Percentiles rank a stretch among this genome's conserved stretches.
These are phyloP conservation scores for Phaedon cochleariae DNA, from an alignment of 2,888 invertebrate species.

Conservation along the genomic window DNA sequence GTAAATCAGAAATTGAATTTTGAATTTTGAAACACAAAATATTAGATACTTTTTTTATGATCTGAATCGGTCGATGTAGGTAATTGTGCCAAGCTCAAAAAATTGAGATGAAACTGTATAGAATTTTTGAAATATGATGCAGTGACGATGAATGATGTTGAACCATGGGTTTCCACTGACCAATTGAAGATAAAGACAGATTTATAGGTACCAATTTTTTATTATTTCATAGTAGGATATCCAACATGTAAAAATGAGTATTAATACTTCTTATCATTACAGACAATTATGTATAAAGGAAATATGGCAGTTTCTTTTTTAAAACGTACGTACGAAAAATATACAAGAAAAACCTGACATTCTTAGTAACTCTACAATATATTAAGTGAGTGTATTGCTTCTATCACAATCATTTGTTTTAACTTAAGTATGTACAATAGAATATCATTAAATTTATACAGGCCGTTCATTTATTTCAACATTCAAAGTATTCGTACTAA, in stretches of 20 bases:
- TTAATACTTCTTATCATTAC: conserved; percentile 20
- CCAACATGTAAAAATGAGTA: conserved; percentile 2
- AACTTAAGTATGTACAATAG: conserved; percentile 35
- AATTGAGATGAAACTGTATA: no score
- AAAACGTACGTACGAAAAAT: conserved; percentile 34
- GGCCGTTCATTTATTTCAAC: conserved; percentile 11
- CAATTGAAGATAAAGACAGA: not conserved
- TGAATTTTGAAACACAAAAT: no score
- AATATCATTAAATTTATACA: conserved; percentile 26
- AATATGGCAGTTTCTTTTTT: conserved; percentile 38
- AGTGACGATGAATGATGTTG: no score
- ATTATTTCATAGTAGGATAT: not conserved
- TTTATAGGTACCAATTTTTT: not conserved
- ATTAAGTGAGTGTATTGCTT: conserved; percentile 34
- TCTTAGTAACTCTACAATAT: conserved; percentile 34
- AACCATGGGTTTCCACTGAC: no score
- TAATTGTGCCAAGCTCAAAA: no score
- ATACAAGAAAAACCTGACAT: conserved; percentile 35
- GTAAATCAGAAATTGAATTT: no score
- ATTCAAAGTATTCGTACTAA: not conserved
- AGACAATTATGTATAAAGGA: conserved; percentile 18
- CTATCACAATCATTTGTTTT: conserved; percentile 41
- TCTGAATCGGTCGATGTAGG: no score
- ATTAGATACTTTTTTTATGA: no score
- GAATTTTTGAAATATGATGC: no score